Evolutionary conservation across 2,797 vertebrate genomes (phyloP).

Genomic region (Trachops cirrhosus): DNA sequence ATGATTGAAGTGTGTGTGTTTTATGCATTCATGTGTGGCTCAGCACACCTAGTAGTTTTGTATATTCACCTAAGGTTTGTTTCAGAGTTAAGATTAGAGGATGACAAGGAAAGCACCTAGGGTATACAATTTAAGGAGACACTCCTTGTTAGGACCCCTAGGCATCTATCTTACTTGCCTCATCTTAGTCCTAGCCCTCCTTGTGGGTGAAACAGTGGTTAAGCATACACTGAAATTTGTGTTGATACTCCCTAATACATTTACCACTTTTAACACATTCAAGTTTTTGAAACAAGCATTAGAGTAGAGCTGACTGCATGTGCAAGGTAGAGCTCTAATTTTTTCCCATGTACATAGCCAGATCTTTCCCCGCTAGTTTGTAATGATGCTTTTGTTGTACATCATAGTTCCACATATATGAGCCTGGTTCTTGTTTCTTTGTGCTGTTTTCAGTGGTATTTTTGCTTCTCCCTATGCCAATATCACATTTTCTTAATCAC

Average conservation of each 20-base stretch:
- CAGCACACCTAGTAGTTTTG: neutral
- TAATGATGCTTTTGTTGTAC: neutral
- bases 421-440: slow-evolving; percentile 33
- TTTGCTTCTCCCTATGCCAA: neutral
- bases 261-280: neutral
- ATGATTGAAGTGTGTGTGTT: neutral
- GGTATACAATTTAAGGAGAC: neutral
- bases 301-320: neutral
- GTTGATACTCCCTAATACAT: neutral
- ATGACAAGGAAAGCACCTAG: neutral
- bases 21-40: neutral
- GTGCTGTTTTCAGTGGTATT: neutral
- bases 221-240: neutral
- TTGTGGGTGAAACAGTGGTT: neutral
- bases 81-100: neutral
- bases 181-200: neutral
- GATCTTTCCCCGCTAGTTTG: neutral
- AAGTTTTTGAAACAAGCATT: neutral
- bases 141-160: neutral
- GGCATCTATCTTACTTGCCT: neutral
- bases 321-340: neutral
- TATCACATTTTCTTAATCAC: neutral
- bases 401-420: neutral
- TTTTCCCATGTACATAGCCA: neutral
- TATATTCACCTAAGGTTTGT: neutral